Percentiles rank a stretch among this genome's conserved stretches.
These are phyloP conservation scores for Cremastinae sp. DNA, from an alignment of 2,888 invertebrate genomes.

Conservation along the genomic window DNA sequence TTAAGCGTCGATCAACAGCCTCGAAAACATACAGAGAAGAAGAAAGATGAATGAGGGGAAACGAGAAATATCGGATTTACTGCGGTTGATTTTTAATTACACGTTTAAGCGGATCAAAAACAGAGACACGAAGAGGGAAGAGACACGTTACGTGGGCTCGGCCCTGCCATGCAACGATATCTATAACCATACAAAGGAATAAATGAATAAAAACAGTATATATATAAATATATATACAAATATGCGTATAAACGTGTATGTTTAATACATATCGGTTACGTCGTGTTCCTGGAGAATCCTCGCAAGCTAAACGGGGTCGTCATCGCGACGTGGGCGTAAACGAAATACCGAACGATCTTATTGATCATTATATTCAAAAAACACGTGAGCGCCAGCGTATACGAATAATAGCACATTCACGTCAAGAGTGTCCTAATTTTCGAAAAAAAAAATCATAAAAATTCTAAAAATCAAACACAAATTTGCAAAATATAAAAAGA, in stretches of 20 bases:
- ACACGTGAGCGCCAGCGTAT: not conserved
- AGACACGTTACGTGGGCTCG: slow-evolving; percentile 4
- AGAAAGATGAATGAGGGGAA: not conserved
- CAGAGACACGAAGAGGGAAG: not conserved
- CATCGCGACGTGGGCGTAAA: slow-evolving; percentile 35
- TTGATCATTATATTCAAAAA: slow-evolving; percentile 1
- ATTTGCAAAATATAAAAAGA: too few relatives aligned
- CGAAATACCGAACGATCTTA: slow-evolving; percentile 35
- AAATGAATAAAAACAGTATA: too few relatives aligned
- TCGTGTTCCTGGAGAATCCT: slow-evolving; percentile 8
- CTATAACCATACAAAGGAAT: not conserved
- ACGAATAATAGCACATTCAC: not conserved
- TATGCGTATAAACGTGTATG: too few relatives aligned
- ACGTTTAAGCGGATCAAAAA: slow-evolving; percentile 21
- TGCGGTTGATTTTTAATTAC: slow-evolving; percentile 52
- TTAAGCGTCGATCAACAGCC: slow-evolving; percentile 17
- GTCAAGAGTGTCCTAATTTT: too few relatives aligned
- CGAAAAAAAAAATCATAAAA: too few relatives aligned
- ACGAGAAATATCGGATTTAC: slow-evolving; percentile 33
- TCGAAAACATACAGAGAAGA: not conserved
- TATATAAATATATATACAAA: too few relatives aligned
- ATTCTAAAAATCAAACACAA: too few relatives aligned
- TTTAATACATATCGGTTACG: too few relatives aligned
- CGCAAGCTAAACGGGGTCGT: slow-evolving; percentile 25
- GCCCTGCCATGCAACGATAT: not conserved